Base-by-base conservation (phyloP, 2,797 vertebrate species). In the Adelosebastes latens region DNA sequence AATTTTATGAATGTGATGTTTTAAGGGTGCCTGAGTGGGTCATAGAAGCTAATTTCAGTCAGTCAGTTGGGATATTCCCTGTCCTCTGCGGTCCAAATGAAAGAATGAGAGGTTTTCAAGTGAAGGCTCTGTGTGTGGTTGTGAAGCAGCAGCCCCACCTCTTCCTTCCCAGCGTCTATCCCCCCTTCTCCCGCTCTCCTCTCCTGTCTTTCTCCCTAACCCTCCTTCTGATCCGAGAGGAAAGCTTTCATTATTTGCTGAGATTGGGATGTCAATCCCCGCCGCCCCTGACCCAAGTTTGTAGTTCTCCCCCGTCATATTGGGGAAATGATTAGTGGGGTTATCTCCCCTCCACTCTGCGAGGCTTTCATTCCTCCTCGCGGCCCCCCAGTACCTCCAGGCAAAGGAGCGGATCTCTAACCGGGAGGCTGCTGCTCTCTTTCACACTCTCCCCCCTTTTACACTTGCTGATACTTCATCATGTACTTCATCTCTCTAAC, bases 161-260 rank as follows among this genome's bases (percentile, higher is more conserved):
- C 89, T 80, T 75, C 55, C 80, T 84, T 86, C 69, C 65, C 72
- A 1, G 10, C 22, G 8, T 87, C 81, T 64, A 12, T 82, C 79
- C 82, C 79, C 76, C 72, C 67, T 77, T 84, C 77, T 84, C 75
- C 65, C 20, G 9, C 67, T 59, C 81, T 67, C 84, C 66, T 82
- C 81, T 86, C 67, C 84, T 59, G 64, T 74, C 82, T 87, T 65
- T 80, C 78, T 77, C 74, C 63, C 77, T 83, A 86, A 80, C 88
- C 89, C 89, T 87, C 79, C 83, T 71, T 87, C 77, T 90, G 89
- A 91, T 91, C 88, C 68, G 61, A 79, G 89, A 93, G 92, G 92
- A 94, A 93, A 91, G 89, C 91, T 95, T 95, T 95, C 93, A 94
- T 96, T 96, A 95, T 96, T 95, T 95, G 94, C 92, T 78, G 87